Conservation (phyloP, 2,888 invertebrate species). For the Syrista parreyssii region DNA sequence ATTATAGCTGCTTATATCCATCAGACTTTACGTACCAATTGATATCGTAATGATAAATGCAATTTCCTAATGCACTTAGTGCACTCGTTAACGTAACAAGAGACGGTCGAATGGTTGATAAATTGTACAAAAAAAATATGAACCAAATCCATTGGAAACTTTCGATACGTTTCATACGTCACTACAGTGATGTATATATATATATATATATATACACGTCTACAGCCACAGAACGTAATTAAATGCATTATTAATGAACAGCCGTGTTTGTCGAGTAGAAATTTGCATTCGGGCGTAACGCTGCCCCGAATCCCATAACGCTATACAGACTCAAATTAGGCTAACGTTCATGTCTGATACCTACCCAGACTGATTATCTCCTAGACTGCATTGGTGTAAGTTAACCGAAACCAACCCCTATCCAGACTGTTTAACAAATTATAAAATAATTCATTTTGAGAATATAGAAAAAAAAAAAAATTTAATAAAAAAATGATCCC, state of each 20-base stretch:
- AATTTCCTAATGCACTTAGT: not conserved
- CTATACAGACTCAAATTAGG: not conserved
- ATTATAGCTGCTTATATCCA: not conserved
- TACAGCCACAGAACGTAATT: slow-evolving; percentile 4
- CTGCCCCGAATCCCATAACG: not conserved
- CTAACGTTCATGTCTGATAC: not conserved
- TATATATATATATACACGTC: not conserved
- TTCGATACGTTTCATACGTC: not conserved
- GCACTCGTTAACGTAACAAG: not conserved
- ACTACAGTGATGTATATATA: not conserved
- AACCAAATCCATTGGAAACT: not conserved
- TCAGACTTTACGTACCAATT: not conserved
- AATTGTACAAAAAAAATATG: not conserved
- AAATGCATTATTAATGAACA: slow-evolving; percentile 20
- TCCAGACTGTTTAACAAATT: not conserved
- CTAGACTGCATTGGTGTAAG: not conserved
- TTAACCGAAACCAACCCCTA: not conserved
- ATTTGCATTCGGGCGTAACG: not conserved
- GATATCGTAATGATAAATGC: not conserved
- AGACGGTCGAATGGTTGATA: not conserved
- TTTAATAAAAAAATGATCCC: not conserved
- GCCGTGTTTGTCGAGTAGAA: slow-evolving; percentile 11
- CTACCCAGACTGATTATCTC: not conserved
- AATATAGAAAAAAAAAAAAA: not conserved
- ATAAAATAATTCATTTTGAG: not conserved